Evolutionary conservation across 2,797 vertebrate species (phyloP).

Genomic region (Leptoclinus maculatus): DNA sequence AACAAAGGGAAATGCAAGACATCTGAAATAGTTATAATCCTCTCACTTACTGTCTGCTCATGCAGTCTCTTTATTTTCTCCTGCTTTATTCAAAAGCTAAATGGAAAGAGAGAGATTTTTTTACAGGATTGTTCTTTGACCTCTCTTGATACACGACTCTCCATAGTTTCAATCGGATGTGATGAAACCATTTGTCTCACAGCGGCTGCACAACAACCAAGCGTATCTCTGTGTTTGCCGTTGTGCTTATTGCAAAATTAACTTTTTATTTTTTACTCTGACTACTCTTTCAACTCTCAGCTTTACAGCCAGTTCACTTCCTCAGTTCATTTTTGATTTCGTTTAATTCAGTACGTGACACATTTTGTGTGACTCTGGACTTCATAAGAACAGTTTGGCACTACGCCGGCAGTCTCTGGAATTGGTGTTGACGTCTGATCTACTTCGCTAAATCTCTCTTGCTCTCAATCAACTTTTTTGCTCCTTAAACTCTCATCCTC

Average conservation of each 20-base stretch:
- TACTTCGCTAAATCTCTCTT: slow-evolving; percentile 29
- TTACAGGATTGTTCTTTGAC: slow-evolving; percentile 29
- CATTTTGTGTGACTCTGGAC: slow-evolving; percentile 27
- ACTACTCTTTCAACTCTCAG: neutral
- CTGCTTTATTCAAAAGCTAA: slow-evolving; percentile 27
- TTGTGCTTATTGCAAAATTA: slow-evolving; percentile 62
- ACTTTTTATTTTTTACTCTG: neutral
- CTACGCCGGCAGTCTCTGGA: neutral
- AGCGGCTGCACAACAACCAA: slow-evolving; percentile 53
- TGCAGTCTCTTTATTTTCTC: slow-evolving; percentile 20
- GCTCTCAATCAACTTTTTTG: slow-evolving; percentile 18
- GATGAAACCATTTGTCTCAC: slow-evolving; percentile 80
- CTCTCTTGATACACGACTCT: slow-evolving; percentile 54
- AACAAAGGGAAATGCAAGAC: neutral
- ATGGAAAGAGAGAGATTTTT: neutral
- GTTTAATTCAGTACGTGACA: neutral
- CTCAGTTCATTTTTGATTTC: slow-evolving; percentile 15
- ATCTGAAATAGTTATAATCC: neutral
- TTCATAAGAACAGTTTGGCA: neutral
- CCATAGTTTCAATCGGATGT: slow-evolving; percentile 62
- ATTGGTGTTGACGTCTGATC: slow-evolving; percentile 35
- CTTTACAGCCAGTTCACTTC: neutral
- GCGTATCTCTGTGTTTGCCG: slow-evolving; percentile 72
- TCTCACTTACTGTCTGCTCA: slow-evolving; percentile 13
- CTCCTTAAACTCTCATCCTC: neutral